Conservation (phyloP, 2,797 vertebrate species). For the Tapirus indicus region DNA sequence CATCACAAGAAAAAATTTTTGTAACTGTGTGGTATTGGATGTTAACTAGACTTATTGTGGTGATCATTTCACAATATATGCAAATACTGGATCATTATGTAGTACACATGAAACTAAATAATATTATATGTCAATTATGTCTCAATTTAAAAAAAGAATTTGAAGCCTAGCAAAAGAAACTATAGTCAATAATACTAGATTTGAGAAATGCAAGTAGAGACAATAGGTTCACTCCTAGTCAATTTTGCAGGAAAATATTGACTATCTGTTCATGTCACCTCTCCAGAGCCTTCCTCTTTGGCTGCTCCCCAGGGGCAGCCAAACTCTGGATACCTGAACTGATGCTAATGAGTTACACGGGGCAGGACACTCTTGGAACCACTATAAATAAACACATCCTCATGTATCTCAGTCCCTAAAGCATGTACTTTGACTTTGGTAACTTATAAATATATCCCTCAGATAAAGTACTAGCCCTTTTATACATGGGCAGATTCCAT, state of each 20-base stretch:
- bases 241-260: background rate
- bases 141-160: background rate
- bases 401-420: background rate
- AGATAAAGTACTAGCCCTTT: background rate
- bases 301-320: background rate
- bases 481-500: background rate
- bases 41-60: background rate
- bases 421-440: background rate
- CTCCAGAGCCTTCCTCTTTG: conserved; percentile 18
- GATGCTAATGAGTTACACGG: conserved; percentile 58
- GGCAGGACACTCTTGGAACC: conserved; percentile 44
- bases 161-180: background rate
- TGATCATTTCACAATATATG: background rate
- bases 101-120: background rate
- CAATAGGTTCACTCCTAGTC: background rate
- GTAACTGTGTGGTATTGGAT: background rate
- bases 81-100: background rate
- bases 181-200: background rate
- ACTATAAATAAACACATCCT: conserved; percentile 7
- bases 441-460: background rate
- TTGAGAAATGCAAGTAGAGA: background rate
- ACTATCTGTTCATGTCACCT: background rate
- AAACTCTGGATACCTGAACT: conserved; percentile 28
- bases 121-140: background rate
- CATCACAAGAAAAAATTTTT: background rate